Percentiles rank a stretch among this genome's conserved stretches.
Conservation (phyloP, 2,888 invertebrate species). For the Rugalucina vietnamica region DNA sequence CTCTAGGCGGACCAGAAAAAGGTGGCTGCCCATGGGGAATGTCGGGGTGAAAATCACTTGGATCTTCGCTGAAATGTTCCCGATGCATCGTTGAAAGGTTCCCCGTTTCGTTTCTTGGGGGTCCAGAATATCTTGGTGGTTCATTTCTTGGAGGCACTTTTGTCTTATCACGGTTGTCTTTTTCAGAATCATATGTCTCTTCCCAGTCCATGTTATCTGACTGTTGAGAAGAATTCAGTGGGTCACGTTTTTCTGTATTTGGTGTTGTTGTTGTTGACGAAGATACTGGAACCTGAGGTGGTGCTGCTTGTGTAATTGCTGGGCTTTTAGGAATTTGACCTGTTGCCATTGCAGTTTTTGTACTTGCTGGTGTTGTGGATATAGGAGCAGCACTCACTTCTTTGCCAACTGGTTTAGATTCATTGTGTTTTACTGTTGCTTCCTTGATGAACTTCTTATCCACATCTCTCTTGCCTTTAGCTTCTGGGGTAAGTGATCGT, state of each 20-base stretch:
- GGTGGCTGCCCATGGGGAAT: too few species aligned
- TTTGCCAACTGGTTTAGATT: neutral
- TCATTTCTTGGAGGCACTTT: slow-evolving; percentile 4
- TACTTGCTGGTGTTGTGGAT: neutral
- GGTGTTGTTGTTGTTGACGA: neutral
- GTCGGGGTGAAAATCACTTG: too few species aligned
- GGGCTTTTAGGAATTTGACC: neutral
- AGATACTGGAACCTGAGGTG: neutral
- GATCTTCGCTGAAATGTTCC: too few species aligned
- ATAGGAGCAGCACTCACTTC: neutral
- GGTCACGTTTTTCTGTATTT: neutral
- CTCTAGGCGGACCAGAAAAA: too few species aligned
- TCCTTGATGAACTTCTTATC: slow-evolving; percentile 39
- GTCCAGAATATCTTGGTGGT: too few species aligned
- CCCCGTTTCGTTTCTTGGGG: too few species aligned
- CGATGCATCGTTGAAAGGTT: too few species aligned
- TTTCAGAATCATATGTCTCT: neutral
- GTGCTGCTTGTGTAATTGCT: neutral
- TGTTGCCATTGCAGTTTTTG: neutral
- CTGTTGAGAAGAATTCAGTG: neutral
- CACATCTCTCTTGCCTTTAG: slow-evolving; percentile 37
- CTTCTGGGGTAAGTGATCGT: slow-evolving; percentile 51
- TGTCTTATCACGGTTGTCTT: too few species aligned
- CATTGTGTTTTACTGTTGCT: neutral
- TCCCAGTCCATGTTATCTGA: neutral